These are phyloP conservation scores for pig (Sus scrofa) DNA, from an alignment of 2,113 vertebrate species.

Conservation along the genomic window DNA sequence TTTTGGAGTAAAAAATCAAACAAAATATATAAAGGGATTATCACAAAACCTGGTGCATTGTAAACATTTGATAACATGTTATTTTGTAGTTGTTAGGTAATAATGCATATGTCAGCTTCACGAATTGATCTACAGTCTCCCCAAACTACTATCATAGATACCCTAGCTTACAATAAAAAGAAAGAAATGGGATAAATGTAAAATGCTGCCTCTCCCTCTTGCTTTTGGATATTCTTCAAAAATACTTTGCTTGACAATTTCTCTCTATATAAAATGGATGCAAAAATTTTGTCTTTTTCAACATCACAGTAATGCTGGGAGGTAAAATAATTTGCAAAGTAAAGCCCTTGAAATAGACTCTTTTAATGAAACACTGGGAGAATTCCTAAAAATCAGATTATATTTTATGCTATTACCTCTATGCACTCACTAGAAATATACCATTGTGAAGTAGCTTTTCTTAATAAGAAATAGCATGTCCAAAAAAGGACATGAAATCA, in stretches of 20 bases:
- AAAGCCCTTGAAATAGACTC: slow-evolving; percentile 53
- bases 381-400: slow-evolving; percentile 62
- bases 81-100: not conserved
- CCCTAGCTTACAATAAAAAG: not conserved
- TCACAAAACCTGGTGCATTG: not conserved
- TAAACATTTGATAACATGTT: not conserved
- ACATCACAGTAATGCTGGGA: slow-evolving; percentile 6
- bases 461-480: slow-evolving; percentile 55
- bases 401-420: slow-evolving; percentile 46
- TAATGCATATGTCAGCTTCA: not conserved
- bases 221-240: not conserved
- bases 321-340: slow-evolving; percentile 62
- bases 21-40: not conserved
- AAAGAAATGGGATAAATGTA: not conserved
- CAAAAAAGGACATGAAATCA: slow-evolving; percentile 39
- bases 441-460: slow-evolving; percentile 51
- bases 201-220: not conserved
- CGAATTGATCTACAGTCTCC: not conserved
- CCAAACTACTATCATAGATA: not conserved
- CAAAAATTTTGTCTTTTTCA: slow-evolving; percentile 46
- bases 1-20: slow-evolving; percentile 22
- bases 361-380: slow-evolving; percentile 64
- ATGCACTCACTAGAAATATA: slow-evolving; percentile 38
- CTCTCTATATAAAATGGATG: not conserved
- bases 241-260: not conserved